Evolutionary conservation across 1,140 invertebrate species (phyloP).

Genomic region (Zaprionus camerounensis): DNA sequence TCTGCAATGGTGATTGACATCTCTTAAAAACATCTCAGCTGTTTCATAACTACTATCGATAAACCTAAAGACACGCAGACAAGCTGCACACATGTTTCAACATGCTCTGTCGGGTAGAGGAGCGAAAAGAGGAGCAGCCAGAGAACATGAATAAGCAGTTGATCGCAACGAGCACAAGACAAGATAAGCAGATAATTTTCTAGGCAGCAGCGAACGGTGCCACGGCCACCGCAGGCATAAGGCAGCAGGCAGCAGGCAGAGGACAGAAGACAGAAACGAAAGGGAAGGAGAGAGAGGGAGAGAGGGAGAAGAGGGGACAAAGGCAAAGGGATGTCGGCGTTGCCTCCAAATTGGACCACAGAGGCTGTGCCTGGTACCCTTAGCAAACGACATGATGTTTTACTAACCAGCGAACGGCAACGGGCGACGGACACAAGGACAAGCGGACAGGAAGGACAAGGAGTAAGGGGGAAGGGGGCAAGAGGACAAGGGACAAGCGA

Average conservation of each 20-base stretch:
- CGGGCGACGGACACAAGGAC: constrained; percentile 21
- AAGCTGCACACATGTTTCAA: constrained; percentile 2
- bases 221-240: constrained; percentile 32
- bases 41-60: neutral
- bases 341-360: constrained; percentile 79
- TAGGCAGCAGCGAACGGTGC: constrained; percentile 58
- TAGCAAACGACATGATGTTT: constrained; percentile 79
- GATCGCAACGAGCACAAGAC: constrained; percentile 80
- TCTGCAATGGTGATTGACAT: no score
- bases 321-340: constrained; percentile 20
- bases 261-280: constrained; percentile 2
- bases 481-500: constrained; percentile 18
- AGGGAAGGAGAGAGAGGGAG: constrained; percentile 5
- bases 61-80: neutral
- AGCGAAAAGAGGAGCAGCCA: constrained; percentile 47
- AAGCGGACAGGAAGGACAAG: neutral
- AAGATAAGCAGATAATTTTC: constrained; percentile 84
- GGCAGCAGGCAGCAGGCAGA: constrained; percentile 33
- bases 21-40: no score
- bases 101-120: constrained; percentile 24
- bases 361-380: constrained; percentile 74
- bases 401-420: constrained; percentile 70
- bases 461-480: neutral
- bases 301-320: neutral
- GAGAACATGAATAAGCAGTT: constrained; percentile 80